A percentile compares a stretch with the other conserved stretches of the same genome.
These are phyloP conservation scores for Hypanus sabinus DNA, from an alignment of 2,113 vertebrate species.

Conservation along the genomic window DNA sequence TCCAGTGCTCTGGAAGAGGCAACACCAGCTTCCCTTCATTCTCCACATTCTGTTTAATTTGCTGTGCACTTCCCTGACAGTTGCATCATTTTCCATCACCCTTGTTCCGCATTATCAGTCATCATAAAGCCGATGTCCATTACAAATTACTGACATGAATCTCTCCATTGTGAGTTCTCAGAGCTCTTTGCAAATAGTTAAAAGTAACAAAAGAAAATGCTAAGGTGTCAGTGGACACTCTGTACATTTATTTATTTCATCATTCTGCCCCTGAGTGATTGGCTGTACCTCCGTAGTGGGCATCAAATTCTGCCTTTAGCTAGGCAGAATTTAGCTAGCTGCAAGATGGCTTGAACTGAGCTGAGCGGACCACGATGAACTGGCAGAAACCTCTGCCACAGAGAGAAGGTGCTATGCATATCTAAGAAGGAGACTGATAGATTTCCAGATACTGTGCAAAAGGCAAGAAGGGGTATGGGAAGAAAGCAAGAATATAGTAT, in stretches of 20 bases:
- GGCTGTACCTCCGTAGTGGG: not conserved
- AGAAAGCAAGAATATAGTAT: too few species aligned
- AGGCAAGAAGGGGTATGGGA: too few species aligned
- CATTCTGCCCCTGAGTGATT: too few species aligned
- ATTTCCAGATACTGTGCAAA: too few species aligned
- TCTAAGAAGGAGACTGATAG: too few species aligned
- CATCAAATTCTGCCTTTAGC: not conserved
- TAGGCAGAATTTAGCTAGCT: not conserved
- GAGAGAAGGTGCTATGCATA: too few species aligned
- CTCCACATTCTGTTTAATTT: not conserved
- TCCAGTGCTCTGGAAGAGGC: too few species aligned
- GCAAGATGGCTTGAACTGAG: too few species aligned
- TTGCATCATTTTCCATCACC: not conserved
- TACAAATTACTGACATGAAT: not conserved
- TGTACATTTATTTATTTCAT: not conserved
- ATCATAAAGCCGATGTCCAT: not conserved
- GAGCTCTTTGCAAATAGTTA: not conserved
- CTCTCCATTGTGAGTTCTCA: not conserved
- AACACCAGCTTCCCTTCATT: too few species aligned
- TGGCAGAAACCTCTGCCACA: too few species aligned
- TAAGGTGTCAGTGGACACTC: not conserved
- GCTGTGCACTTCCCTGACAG: too few species aligned
- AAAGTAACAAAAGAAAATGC: not conserved
- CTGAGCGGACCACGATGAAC: too few species aligned
- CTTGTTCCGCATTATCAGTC: not conserved